Evolutionary conservation across 2,888 invertebrate species (phyloP).

Genomic region (Nemoura dubitans): DNA sequence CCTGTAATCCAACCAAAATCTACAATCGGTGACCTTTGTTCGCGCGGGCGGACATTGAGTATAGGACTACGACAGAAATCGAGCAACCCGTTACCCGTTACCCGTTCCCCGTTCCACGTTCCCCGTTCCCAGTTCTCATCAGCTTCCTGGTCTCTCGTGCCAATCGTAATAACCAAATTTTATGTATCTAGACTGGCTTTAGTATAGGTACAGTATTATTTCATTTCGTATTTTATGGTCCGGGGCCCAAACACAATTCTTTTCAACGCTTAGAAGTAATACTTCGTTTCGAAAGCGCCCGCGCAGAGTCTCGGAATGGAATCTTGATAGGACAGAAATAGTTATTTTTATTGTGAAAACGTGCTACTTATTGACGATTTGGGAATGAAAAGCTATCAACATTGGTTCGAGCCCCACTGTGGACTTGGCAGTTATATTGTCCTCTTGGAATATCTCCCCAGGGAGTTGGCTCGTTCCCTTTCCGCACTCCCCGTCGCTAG

Average conservation of each 20-base stretch:
- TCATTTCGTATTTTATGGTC: slow-evolving; percentile 1
- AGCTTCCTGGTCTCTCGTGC: not conserved
- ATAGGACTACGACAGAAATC: too few relatives aligned
- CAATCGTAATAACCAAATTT: slow-evolving; percentile 9
- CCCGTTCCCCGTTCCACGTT: too few relatives aligned
- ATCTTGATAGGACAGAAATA: slow-evolving; percentile 35
- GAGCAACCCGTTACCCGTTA: too few relatives aligned
- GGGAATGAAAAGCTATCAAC: slow-evolving; percentile 37
- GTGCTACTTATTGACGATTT: slow-evolving; percentile 42
- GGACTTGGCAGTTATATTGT: slow-evolving; percentile 40
- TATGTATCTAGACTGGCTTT: not conserved
- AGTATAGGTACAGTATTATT: not conserved
- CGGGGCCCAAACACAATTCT: not conserved
- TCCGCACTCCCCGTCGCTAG: not conserved
- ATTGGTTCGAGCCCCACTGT: slow-evolving; percentile 5
- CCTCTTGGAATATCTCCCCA: slow-evolving; percentile 26
- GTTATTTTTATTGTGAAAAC: slow-evolving; percentile 43
- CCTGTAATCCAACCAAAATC: not conserved
- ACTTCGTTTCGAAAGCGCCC: slow-evolving; percentile 14
- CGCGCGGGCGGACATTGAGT: not conserved
- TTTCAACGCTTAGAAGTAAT: not conserved
- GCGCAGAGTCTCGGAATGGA: slow-evolving; percentile 24
- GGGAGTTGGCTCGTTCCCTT: not conserved
- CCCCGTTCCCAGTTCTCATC: too few relatives aligned
- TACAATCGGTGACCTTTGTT: not conserved